These are phyloP conservation scores for Nyctalus aviator DNA, from an alignment of 2,797 vertebrate genomes.

Conservation along the genomic window DNA sequence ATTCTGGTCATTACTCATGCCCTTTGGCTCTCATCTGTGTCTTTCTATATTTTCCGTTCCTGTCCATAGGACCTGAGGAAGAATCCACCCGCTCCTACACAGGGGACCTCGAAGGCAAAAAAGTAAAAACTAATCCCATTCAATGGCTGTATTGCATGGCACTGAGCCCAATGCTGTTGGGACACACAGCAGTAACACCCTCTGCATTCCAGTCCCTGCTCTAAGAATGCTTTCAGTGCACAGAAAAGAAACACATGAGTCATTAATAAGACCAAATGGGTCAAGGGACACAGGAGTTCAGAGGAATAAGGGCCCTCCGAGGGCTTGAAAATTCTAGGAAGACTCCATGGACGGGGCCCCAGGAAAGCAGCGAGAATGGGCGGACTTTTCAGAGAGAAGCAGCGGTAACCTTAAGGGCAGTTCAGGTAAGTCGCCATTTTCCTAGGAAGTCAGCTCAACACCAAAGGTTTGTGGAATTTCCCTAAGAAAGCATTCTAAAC, in stretches of 20 bases:
- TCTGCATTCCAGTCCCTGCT: background rate
- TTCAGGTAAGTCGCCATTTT: background rate
- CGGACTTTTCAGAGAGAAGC: background rate
- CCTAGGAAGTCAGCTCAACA: background rate
- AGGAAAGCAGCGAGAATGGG: background rate
- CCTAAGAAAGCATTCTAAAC: background rate
- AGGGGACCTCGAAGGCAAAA: background rate
- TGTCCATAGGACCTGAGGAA: background rate
- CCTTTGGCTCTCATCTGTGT: background rate
- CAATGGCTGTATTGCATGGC: background rate
- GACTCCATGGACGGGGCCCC: background rate
- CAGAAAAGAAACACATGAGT: background rate
- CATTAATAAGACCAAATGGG: background rate
- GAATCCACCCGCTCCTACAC: background rate
- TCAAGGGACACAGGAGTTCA: background rate
- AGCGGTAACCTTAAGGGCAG: background rate
- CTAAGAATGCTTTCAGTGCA: background rate
- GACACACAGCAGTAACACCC: background rate
- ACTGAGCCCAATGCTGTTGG: background rate
- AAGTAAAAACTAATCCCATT: background rate
- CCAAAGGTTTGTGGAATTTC: background rate
- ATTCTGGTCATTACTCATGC: background rate
- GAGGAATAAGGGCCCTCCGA: background rate
- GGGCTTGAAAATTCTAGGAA: background rate
- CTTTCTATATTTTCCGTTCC: conserved; percentile 14